These are phyloP conservation scores for Drosophila tsacasi DNA, from an alignment of 1,140 invertebrate genomes.

Conservation along the genomic window DNA sequence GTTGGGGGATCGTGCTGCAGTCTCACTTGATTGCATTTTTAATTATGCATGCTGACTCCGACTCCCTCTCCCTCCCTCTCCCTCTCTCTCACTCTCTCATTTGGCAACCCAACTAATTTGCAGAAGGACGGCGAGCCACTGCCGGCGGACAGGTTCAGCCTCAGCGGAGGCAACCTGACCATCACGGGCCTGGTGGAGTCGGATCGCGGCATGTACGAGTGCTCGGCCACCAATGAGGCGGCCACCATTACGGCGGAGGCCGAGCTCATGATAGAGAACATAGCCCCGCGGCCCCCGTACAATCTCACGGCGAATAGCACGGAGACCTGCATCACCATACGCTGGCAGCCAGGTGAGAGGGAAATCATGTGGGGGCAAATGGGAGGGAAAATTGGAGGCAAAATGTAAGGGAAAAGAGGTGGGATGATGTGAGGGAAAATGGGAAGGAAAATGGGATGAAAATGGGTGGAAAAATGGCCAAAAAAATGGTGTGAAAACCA, in stretches of 20 bases:
- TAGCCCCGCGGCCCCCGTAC: slow-evolving; percentile 95
- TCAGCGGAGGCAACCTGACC: slow-evolving; percentile 94
- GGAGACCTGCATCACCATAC: slow-evolving; percentile 91
- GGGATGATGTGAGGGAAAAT: neutral
- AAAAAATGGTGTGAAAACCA: slow-evolving; percentile 3
- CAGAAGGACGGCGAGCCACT: slow-evolving; percentile 92
- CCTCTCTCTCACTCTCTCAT: slow-evolving; percentile 3
- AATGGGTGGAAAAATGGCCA: neutral
- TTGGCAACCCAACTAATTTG: slow-evolving; percentile 29
- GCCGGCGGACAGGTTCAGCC: slow-evolving; percentile 88
- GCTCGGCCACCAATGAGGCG: slow-evolving; percentile 95
- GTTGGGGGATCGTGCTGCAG: slow-evolving; percentile 28
- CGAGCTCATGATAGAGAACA: slow-evolving; percentile 94
- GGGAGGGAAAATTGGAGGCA: neutral
- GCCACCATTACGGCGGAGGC: slow-evolving; percentile 95
- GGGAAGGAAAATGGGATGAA: neutral
- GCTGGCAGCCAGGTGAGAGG: slow-evolving; percentile 91
- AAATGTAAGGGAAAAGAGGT: neutral
- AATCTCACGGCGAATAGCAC: slow-evolving; percentile 94
- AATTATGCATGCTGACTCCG: slow-evolving; percentile 57
- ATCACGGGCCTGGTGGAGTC: slow-evolving; percentile 92
- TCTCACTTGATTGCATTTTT: slow-evolving; percentile 74
- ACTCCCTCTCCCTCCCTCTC: neutral
- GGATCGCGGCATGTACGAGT: slow-evolving; percentile 96
- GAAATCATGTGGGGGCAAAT: neutral